These are phyloP conservation scores for Nemotelus nigrinus DNA, from an alignment of 2,888 invertebrate species.

Conservation along the genomic window DNA sequence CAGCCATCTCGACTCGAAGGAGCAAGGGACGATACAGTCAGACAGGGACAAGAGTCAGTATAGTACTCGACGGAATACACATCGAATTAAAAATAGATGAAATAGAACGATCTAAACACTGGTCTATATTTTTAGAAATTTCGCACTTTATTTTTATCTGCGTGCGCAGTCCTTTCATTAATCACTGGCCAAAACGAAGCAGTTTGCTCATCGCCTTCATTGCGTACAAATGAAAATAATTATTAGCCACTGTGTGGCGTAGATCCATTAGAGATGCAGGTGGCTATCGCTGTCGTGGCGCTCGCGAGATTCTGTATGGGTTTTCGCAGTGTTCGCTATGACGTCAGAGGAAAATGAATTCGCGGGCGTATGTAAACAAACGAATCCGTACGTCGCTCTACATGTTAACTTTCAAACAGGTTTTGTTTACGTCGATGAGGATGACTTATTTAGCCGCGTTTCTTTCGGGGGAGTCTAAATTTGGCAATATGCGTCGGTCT, in stretches of 20 bases:
- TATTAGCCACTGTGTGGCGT: not conserved
- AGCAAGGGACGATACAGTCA: too few species aligned
- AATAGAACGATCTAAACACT: too few species aligned
- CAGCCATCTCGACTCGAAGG: too few species aligned
- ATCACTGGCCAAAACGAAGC: not conserved
- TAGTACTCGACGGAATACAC: too few species aligned
- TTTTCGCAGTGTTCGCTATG: not conserved
- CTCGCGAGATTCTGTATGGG: too few species aligned
- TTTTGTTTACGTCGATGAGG: conserved; percentile 32
- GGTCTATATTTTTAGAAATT: not conserved
- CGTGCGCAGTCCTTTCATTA: not conserved
- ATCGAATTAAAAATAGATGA: too few species aligned
- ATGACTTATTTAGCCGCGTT: not conserved
- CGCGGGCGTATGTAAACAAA: conserved; percentile 39
- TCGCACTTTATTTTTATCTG: not conserved
- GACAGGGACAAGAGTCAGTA: too few species aligned
- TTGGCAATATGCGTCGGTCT: conserved; percentile 25
- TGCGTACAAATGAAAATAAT: not conserved
- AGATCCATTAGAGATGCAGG: conserved; percentile 1
- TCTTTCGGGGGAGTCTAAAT: conserved; percentile 33
- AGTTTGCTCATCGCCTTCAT: not conserved
- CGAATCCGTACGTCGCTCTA: not conserved
- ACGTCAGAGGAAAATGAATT: conserved; percentile 28
- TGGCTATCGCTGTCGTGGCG: not conserved
- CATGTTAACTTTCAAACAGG: conserved; percentile 30